Conservation (phyloP, 30 jellyfish, hydroid and myxozoan genomes). For the Hydractinia echinata region DNA sequence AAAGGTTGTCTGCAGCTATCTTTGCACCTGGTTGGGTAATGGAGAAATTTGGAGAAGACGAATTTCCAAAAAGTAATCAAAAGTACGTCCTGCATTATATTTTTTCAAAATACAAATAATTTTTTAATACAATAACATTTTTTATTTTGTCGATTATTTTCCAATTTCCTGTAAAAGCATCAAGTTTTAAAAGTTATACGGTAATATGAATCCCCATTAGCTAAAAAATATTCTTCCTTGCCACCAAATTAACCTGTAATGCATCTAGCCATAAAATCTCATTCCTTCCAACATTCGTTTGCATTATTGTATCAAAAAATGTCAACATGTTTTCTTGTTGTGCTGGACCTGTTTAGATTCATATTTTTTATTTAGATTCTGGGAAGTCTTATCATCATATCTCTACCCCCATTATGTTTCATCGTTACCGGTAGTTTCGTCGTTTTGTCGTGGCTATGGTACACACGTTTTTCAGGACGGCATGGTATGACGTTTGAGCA, state of each 20-base stretch:
- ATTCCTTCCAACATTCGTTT: background rate
- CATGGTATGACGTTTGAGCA: conserved; percentile 23
- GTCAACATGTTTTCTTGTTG: too few relatives aligned
- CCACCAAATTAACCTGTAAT: background rate
- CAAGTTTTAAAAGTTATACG: background rate
- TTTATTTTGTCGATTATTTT: background rate
- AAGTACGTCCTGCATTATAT: conserved; percentile 33
- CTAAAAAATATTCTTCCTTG: too few relatives aligned
- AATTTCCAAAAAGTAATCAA: conserved; percentile 38
- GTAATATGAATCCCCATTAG: background rate
- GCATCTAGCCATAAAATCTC: background rate
- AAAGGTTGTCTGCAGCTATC: conserved; percentile 79
- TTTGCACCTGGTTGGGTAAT: conserved; percentile 99
- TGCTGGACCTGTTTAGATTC: background rate
- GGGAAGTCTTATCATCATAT: conserved; percentile 70
- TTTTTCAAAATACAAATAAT: background rate
- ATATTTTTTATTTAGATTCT: conserved; percentile 42
- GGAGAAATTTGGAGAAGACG: conserved; percentile 67
- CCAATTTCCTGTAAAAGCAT: background rate
- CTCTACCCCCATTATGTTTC: conserved; percentile 51
- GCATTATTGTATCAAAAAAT: background rate
- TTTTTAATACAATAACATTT: background rate
- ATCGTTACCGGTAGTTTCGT: conserved; percentile 58
- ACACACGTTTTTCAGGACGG: conserved; percentile 42
- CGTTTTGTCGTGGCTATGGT: conserved; percentile 89